Evolutionary conservation across 2,797 vertebrate species (phyloP).

Genomic region (Gouania willdenowi): DNA sequence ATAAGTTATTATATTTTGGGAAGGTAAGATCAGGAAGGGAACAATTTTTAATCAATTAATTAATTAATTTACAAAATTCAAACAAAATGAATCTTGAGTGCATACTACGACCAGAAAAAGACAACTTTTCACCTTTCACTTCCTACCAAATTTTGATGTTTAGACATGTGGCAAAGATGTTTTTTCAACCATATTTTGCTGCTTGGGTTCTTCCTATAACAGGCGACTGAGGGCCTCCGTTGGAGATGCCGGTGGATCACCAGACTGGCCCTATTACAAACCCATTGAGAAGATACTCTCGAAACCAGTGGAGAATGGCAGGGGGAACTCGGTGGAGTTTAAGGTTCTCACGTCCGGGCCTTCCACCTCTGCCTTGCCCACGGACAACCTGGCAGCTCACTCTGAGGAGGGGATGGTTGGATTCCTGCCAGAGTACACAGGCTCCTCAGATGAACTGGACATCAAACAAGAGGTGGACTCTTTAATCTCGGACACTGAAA

Average conservation of each 20-base stretch:
- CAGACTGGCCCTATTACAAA: slow-evolving; percentile 96
- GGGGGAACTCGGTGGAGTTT: slow-evolving; percentile 80
- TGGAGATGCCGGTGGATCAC: slow-evolving; percentile 76
- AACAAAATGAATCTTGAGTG: too few species aligned
- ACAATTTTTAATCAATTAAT: too few species aligned
- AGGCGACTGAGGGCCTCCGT: slow-evolving; percentile 92
- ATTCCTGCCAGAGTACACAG: slow-evolving; percentile 88
- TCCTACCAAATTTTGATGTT: too few species aligned
- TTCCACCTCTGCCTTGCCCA: slow-evolving; percentile 81
- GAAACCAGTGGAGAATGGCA: slow-evolving; percentile 84
- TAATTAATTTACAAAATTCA: too few species aligned
- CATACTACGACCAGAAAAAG: too few species aligned
- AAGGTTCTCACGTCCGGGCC: slow-evolving; percentile 75
- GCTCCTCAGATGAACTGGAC: slow-evolving; percentile 89
- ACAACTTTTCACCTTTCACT: too few species aligned
- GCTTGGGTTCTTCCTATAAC: slow-evolving; percentile 13
- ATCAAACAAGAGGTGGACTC: slow-evolving; percentile 87
- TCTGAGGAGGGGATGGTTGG: slow-evolving; percentile 81
- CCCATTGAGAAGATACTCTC: slow-evolving; percentile 94
- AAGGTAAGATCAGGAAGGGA: too few species aligned
- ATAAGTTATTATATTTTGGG: too few species aligned
- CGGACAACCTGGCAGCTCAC: slow-evolving; percentile 81
- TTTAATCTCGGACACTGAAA: slow-evolving; percentile 85
- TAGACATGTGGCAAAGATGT: too few species aligned
- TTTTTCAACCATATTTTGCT: too few species aligned